phyloP scores from a whole-genome alignment of 2,113 vertebrate species.

The Chiloscyllium plagiosum region DNA sequence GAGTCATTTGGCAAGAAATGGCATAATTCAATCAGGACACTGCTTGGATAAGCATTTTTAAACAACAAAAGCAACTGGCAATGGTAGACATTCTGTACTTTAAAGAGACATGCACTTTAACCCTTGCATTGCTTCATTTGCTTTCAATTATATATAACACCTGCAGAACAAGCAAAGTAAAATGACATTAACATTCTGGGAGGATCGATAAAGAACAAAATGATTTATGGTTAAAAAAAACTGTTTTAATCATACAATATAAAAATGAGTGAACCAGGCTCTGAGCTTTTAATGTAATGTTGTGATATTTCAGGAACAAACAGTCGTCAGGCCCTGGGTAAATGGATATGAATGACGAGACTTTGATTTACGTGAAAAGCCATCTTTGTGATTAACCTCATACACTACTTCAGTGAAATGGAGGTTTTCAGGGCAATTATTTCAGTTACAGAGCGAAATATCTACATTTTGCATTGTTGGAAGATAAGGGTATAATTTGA shows the following conservation, averaged over 20 bases:
- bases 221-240: not conserved
- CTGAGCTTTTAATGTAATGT: not conserved
- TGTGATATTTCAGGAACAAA: slow-evolving; percentile 5
- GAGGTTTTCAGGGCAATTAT: slow-evolving; percentile 28
- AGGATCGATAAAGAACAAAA: not conserved
- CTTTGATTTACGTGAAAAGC: not conserved
- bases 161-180: not conserved
- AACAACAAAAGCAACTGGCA: not conserved
- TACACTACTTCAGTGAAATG: not conserved
- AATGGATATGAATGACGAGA: not conserved
- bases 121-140: not conserved
- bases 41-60: slow-evolving; percentile 5
- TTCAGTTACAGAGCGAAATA: not conserved
- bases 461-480: not conserved
- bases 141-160: not conserved
- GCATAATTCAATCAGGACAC: not conserved
- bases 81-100: not conserved
- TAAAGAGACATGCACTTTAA: not conserved
- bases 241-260: not conserved
- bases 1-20: slow-evolving; percentile 24
- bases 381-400: not conserved
- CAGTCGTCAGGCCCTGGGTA: not conserved
- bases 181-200: not conserved
- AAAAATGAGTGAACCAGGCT: not conserved
- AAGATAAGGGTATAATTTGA: not conserved